These are phyloP conservation scores for Grammatotria lemairii DNA, from an alignment of 2,113 vertebrate genomes.

Conservation along the genomic window DNA sequence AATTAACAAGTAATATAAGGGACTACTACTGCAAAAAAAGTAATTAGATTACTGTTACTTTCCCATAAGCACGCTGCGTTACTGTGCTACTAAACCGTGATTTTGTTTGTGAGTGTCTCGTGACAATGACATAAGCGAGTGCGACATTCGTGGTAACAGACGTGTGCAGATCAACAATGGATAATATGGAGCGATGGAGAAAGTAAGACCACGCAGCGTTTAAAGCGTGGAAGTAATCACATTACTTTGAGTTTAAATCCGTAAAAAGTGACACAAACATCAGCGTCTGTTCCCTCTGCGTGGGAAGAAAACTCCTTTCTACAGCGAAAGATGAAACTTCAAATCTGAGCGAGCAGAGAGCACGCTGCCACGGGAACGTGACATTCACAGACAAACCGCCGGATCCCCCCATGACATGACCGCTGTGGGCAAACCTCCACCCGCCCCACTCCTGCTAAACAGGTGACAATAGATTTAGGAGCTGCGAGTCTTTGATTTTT, in stretches of 20 bases:
- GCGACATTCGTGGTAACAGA: accelerated
- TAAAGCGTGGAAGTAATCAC: accelerated
- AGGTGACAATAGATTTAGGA: background rate
- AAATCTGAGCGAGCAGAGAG: background rate
- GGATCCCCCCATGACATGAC: background rate
- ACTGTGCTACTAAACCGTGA: background rate
- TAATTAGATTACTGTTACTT: background rate
- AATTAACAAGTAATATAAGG: background rate
- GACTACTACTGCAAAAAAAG: background rate
- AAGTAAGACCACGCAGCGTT: background rate
- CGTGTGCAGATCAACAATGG: background rate
- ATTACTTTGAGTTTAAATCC: background rate
- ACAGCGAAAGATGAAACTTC: background rate
- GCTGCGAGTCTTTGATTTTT: background rate
- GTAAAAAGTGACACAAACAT: background rate
- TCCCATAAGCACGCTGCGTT: background rate
- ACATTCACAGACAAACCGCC: background rate
- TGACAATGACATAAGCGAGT: background rate
- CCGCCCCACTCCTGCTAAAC: background rate
- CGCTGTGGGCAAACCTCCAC: background rate
- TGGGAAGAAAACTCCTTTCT: background rate
- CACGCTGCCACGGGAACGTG: accelerated
- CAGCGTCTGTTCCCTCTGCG: background rate
- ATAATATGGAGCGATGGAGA: background rate
- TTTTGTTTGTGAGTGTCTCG: background rate